phyloP scores from a whole-genome alignment of 2,113 vertebrate genomes.

The Fregetta grallaria region DNA sequence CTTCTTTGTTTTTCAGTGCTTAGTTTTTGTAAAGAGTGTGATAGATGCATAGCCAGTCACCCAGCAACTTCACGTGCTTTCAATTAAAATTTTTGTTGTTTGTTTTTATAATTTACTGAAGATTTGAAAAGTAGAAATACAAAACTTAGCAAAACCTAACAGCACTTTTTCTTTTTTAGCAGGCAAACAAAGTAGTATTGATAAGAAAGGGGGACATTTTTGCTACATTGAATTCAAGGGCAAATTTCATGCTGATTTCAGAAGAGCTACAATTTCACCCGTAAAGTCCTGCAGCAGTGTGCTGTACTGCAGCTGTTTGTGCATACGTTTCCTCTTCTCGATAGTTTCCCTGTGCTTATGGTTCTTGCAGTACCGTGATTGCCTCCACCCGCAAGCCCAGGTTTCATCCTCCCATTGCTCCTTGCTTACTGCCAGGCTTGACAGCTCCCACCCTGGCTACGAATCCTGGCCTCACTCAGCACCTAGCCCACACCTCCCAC shows the following conservation, averaged over 20 bases:
- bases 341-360: neutral
- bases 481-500: neutral
- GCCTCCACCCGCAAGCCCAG: neutral
- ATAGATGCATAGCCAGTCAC: neutral
- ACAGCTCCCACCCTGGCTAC: neutral
- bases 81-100: neutral
- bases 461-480: neutral
- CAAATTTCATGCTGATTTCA: neutral
- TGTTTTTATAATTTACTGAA: neutral
- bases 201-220: neutral
- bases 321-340: neutral
- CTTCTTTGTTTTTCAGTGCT: neutral
- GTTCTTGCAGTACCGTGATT: neutral
- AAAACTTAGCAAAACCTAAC: neutral
- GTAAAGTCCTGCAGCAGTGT: neutral
- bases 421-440: neutral
- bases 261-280: neutral
- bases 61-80: neutral
- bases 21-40: neutral
- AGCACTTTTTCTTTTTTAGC: neutral
- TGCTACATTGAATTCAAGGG: neutral
- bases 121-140: neutral
- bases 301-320: neutral
- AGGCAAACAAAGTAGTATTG: neutral
- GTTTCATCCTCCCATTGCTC: neutral